phyloP scores from a whole-genome alignment of 2,797 vertebrate genomes.

The Hoplostethus atlanticus region DNA sequence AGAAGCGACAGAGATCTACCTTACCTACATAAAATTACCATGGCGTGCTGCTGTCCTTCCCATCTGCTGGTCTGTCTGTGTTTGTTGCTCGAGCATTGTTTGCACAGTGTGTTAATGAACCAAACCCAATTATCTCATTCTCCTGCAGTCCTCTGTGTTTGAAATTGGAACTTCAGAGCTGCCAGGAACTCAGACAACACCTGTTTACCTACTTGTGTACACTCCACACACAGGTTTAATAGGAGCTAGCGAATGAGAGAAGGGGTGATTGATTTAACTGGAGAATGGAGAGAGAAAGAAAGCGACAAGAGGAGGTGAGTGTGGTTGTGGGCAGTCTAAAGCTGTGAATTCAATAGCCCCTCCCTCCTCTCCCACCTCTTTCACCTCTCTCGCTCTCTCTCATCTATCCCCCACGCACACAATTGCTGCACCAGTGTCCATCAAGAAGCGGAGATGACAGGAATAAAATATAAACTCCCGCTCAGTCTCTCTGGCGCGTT shows the following conservation, averaged over 20 bases:
- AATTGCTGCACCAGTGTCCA: slow-evolving; percentile 38
- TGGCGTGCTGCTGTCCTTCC: slow-evolving; percentile 40
- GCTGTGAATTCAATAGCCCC: slow-evolving; percentile 14
- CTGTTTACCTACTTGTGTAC: slow-evolving; percentile 59
- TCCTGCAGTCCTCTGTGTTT: slow-evolving; percentile 40
- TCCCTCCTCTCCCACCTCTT: background rate
- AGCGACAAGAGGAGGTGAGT: slow-evolving; percentile 10
- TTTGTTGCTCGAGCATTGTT: slow-evolving; percentile 49
- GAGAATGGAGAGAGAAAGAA: slow-evolving; percentile 34
- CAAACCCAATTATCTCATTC: slow-evolving; percentile 67
- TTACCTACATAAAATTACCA: slow-evolving; percentile 51
- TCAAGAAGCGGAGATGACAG: slow-evolving; percentile 45
- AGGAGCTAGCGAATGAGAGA: slow-evolving; percentile 35
- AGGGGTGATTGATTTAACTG: slow-evolving; percentile 48
- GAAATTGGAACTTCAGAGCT: slow-evolving; percentile 42
- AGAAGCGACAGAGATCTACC: slow-evolving; percentile 56
- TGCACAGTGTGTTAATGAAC: slow-evolving; percentile 66
- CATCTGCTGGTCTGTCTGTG: slow-evolving; percentile 60
- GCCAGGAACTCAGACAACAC: slow-evolving; percentile 55
- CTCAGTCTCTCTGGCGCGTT: slow-evolving; percentile 33
- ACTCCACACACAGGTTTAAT: slow-evolving; percentile 58
- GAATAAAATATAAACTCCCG: slow-evolving; percentile 53
- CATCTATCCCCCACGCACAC: slow-evolving; percentile 7
- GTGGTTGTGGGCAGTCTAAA: background rate
- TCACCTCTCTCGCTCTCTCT: background rate